These are phyloP conservation scores for Hylaea fasciaria DNA, from an alignment of 2,888 invertebrate genomes.

Conservation along the genomic window DNA sequence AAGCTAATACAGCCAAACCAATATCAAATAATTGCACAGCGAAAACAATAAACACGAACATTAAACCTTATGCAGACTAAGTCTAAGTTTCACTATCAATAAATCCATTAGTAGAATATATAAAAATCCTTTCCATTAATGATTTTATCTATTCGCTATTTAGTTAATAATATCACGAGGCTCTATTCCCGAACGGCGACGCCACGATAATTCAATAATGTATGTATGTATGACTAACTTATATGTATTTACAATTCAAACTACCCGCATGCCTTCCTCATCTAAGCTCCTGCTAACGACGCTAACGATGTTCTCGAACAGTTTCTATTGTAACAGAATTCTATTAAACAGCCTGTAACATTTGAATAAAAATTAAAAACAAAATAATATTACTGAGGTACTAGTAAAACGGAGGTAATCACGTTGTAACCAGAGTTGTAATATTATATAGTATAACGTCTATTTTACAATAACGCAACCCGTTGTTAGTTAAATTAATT, in stretches of 20 bases:
- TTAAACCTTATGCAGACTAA: conserved; percentile 65
- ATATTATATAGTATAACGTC: conserved; percentile 40
- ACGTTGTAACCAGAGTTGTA: conserved; percentile 53
- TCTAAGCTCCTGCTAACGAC: conserved; percentile 74
- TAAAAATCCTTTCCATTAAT: conserved; percentile 83
- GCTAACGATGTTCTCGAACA: conserved; percentile 33
- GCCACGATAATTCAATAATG: conserved; percentile 75
- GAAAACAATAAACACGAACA: conserved; percentile 82
- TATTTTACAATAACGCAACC: conserved; percentile 52
- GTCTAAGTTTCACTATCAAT: conserved; percentile 81
- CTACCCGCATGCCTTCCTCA: conserved; percentile 78
- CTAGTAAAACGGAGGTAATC: conserved; percentile 76
- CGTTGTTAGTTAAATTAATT: conserved; percentile 36
- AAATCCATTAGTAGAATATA: conserved; percentile 84
- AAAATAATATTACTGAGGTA: conserved; percentile 82
- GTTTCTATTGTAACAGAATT: conserved; percentile 49
- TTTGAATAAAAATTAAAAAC: conserved; percentile 79
- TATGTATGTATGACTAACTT: conserved; percentile 72
- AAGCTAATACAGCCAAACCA: conserved; percentile 71
- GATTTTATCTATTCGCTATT: conserved; percentile 83
- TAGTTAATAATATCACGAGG: conserved; percentile 84
- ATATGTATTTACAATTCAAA: conserved; percentile 81
- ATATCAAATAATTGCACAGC: conserved; percentile 79
- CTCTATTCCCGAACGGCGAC: conserved; percentile 65
- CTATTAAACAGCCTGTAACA: conserved; percentile 65